Evolutionary conservation across 2,797 vertebrate species (phyloP), one percentile per base, ranked within the genome.

Genomic region (Urophycis tenuis): DNA sequence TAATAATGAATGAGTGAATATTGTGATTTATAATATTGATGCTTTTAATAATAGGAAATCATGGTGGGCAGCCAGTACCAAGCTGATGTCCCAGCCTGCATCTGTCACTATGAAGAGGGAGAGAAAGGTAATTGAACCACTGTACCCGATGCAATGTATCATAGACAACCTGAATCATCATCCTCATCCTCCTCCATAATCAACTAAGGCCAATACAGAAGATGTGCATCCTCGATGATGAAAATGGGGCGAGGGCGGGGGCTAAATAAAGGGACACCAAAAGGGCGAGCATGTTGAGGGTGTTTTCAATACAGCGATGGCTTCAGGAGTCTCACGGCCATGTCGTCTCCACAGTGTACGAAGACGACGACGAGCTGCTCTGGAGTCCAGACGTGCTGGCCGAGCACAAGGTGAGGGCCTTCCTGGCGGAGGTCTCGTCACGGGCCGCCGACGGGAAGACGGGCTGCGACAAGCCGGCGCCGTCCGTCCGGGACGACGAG

Each of bases 1-100:
- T 67, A 11, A 60, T 25, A 14, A 29, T n/a, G n/a, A n/a, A n/a
- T n/a, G n/a, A n/a, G n/a, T n/a, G n/a, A n/a, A n/a, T 60, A 60
- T 60, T 8, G 9, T 60, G 0, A 60, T 7, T 2, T 67, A 67
- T 67, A 67, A 67, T 67, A 53, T 10, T 30, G 6, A 33, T 71
- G 29, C 12, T 85, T 72, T 45, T 45, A 45, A 14, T 53, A 77
- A 12, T 73, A 99, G 98, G 98, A 99, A 93, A 99, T 99, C 92
- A 98, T 98, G 97, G 94, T 99, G 74, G 98, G 98, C 72, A 91
- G 92, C 29, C 92, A 98, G 35, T 96, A 98, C 83, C 98, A 99
- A 89, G 97, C 98, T 80, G 96, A 98, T 83, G 96, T 99, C 86
- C 98, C 98, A 39, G 88, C 91, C 74, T 94, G 92, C 72, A 91